Percentiles rank a stretch among this genome's conserved stretches.
phyloP scores from a whole-genome alignment of 2,797 vertebrate genomes.

The Anabas testudineus region DNA sequence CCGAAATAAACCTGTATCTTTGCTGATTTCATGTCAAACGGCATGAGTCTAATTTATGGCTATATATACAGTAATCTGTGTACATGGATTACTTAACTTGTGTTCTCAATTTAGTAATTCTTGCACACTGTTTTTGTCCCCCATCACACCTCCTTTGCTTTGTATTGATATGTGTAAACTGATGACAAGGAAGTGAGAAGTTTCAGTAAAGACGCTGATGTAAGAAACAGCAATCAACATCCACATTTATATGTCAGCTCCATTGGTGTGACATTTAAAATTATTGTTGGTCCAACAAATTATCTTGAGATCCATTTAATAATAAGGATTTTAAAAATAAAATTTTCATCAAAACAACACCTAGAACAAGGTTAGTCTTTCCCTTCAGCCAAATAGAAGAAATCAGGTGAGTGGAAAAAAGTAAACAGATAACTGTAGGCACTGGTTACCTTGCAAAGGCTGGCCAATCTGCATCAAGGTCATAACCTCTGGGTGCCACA shows the following conservation, averaged over 20 bases:
- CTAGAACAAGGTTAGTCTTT: neutral
- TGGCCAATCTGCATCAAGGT: conserved; percentile 96
- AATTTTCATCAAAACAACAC: neutral
- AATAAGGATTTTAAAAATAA: too few species aligned
- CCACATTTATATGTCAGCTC: conserved; percentile 24
- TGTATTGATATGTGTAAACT: conserved; percentile 13
- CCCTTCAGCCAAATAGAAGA: neutral
- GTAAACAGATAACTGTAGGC: neutral
- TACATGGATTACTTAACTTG: too few species aligned
- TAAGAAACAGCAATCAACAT: conserved; percentile 36
- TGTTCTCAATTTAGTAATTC: conserved; percentile 1
- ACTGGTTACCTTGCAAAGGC: conserved; percentile 91
- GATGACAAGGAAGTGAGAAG: conserved; percentile 43
- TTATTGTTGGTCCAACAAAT: neutral
- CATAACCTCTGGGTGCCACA: conserved; percentile 93
- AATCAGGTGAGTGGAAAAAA: neutral
- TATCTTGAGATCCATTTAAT: neutral
- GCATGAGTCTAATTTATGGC: too few species aligned
- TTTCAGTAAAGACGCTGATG: conserved; percentile 56
- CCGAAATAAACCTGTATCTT: too few species aligned
- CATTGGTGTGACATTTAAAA: conserved; percentile 19
- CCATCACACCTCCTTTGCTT: neutral
- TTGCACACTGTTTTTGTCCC: neutral
- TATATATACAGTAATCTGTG: too few species aligned
- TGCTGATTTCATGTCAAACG: too few species aligned